Evolutionary conservation across 1,140 invertebrate species (phyloP), one percentile per base, ranked within the genome.

Genomic region (Brachystomella parvula): DNA sequence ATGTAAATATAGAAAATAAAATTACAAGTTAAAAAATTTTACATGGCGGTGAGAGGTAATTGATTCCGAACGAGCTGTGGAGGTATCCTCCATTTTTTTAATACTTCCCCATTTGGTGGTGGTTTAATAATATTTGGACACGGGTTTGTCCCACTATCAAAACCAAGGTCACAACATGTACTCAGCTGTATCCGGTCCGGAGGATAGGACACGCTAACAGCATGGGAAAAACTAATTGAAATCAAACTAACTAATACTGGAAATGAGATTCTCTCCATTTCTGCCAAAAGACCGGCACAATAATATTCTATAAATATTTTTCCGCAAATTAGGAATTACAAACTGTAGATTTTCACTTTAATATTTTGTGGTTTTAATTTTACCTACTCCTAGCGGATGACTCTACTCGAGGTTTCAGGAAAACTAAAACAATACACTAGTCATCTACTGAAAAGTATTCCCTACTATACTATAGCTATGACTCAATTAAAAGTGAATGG

Each of bases 111-210:
- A 6, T 53, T 24, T 15, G 3, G 12, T 53, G 24, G 24, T 15
- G 49, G 49, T 26, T 53, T 53, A 26, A 53, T 15, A 6, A 53
- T 26, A 53, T 26, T 24, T 15, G 49, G 49, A 53, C 49, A 53
- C 21, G 6, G 3, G 3, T 24, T 6, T 6, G 6, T 9, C 15
- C 24, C 21, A 9, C 12, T 12, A 24, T 53, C 49, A 24, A 53
- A 6, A 24, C 49, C 49, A 6, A 53, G 49, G 49, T 53, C 49
- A 53, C 49, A 53, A 24, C 49, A 53, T 17, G 49, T 53, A 26
- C 24, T 15, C 12, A 44, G 9, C n/a, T 12, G 9, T 44, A n/a
- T 9, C 39, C 9, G 39, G 39, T 44, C n/a, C 9, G n/a, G 39
- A n/a, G 39, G 39, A 9, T 12, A 9, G 9, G 39, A 44, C 9